Evolutionary conservation across 2,888 invertebrate genomes (phyloP).

Genomic region (Nebria salina): DNA sequence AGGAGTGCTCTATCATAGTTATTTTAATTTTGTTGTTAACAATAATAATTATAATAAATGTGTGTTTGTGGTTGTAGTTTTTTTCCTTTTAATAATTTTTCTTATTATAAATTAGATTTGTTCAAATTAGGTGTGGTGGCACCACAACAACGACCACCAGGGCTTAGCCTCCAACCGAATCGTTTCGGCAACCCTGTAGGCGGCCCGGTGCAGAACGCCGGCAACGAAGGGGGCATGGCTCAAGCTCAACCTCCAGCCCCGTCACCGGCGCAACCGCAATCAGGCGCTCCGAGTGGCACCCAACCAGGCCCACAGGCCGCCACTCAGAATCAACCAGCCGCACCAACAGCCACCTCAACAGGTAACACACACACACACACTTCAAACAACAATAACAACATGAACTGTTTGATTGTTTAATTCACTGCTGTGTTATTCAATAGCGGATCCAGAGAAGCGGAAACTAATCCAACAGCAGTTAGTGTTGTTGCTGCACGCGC

Average conservation of each 20-base stretch:
- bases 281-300: conserved; percentile 73
- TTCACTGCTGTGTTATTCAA: background rate
- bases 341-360: conserved; percentile 61
- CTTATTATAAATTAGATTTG: conserved; percentile 40
- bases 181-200: conserved; percentile 61
- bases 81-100: conserved; percentile 27
- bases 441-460: conserved; percentile 93
- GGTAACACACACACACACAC: conserved; percentile 53
- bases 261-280: conserved; percentile 80
- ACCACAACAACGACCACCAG: conserved; percentile 65
- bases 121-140: conserved; percentile 63
- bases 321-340: conserved; percentile 64
- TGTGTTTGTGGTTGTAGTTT: conserved; percentile 19
- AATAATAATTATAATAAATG: conserved; percentile 11
- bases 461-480: conserved; percentile 99
- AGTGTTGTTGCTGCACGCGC: conserved; percentile 95
- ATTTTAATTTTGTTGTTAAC: background rate
- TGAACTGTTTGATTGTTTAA: background rate
- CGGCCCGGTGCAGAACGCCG: conserved; percentile 63
- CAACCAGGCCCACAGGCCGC: conserved; percentile 69
- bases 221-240: conserved; percentile 73
- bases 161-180: conserved; percentile 51
- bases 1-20: too few relatives aligned
- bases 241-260: conserved; percentile 82
- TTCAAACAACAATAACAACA: background rate